phyloP scores from a whole-genome alignment of 2,888 invertebrate species.

The Tetanocera ferruginea region DNA sequence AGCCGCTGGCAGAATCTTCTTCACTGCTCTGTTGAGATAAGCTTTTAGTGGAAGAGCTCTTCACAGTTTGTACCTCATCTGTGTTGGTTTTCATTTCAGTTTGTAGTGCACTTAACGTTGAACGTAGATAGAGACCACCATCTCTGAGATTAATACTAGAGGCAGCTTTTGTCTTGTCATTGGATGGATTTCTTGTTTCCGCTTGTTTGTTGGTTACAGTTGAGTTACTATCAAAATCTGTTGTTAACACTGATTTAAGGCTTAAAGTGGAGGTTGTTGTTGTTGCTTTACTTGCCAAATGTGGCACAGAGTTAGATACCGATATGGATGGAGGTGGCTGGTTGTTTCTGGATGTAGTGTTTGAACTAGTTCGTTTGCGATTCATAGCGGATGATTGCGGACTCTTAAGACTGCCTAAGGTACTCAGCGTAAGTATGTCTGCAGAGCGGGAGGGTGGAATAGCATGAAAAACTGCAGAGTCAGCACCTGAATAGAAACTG shows the following conservation, averaged over 20 bases:
- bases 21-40: slow-evolving; percentile 62
- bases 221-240: slow-evolving; percentile 60
- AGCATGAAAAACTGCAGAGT: slow-evolving; percentile 65
- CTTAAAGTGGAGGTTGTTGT: slow-evolving; percentile 58
- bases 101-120: slow-evolving; percentile 71
- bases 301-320: slow-evolving; percentile 75
- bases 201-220: slow-evolving; percentile 46
- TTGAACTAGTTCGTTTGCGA: slow-evolving; percentile 74
- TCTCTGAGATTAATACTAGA: slow-evolving; percentile 67
- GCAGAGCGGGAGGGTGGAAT: slow-evolving; percentile 85
- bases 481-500: slow-evolving; percentile 68
- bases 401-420: slow-evolving; percentile 68
- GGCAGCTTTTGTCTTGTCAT: slow-evolving; percentile 72
- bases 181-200: slow-evolving; percentile 71
- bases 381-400: slow-evolving; percentile 73
- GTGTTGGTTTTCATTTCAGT: slow-evolving; percentile 70
- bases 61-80: slow-evolving; percentile 45
- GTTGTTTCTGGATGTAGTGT: slow-evolving; percentile 50
- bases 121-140: slow-evolving; percentile 71
- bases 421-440: slow-evolving; percentile 76
- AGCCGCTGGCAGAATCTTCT: slow-evolving; percentile 61
- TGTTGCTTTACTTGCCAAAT: slow-evolving; percentile 70
- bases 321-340: slow-evolving; percentile 54
- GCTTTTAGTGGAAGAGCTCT: slow-evolving; percentile 55
- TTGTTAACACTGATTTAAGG: slow-evolving; percentile 71